Conservation (phyloP, 2,113 vertebrate species). For the Agapornis roseicollis region DNA sequence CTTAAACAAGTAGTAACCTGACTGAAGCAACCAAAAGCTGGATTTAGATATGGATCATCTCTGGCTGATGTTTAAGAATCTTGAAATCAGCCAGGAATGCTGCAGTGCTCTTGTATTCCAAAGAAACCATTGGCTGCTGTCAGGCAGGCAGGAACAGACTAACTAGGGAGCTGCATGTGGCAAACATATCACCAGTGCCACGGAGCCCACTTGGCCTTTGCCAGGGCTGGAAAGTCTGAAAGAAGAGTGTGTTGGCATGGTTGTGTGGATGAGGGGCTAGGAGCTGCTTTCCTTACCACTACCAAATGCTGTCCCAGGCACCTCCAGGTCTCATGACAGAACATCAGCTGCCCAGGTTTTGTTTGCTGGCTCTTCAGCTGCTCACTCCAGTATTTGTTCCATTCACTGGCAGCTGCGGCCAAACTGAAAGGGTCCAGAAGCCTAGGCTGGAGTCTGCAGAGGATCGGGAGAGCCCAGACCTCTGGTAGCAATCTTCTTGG, state of each 20-base stretch:
- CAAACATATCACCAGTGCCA: neutral
- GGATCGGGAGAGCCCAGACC: neutral
- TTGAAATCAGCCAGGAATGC: neutral
- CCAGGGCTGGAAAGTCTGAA: neutral
- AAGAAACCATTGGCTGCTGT: neutral
- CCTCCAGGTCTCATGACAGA: neutral
- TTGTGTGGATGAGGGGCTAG: neutral
- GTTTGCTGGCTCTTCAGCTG: neutral
- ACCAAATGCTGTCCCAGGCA: neutral
- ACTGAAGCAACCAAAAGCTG: neutral
- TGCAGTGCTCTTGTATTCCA: neutral
- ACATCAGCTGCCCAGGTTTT: neutral
- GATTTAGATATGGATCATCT: neutral
- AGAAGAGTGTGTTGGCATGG: neutral
- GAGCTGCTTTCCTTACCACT: neutral
- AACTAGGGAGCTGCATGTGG: neutral
- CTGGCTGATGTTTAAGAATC: neutral
- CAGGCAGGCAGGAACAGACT: neutral
- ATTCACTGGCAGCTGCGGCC: neutral
- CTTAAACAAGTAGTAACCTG: neutral
- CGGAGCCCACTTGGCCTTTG: neutral
- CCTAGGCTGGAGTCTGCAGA: neutral
- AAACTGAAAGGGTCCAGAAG: neutral
- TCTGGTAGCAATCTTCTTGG: neutral
- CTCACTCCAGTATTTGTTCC: neutral